Evolutionary conservation across 2,888 invertebrate species (phyloP).

Genomic region (Trissolcus brochymenae): DNA sequence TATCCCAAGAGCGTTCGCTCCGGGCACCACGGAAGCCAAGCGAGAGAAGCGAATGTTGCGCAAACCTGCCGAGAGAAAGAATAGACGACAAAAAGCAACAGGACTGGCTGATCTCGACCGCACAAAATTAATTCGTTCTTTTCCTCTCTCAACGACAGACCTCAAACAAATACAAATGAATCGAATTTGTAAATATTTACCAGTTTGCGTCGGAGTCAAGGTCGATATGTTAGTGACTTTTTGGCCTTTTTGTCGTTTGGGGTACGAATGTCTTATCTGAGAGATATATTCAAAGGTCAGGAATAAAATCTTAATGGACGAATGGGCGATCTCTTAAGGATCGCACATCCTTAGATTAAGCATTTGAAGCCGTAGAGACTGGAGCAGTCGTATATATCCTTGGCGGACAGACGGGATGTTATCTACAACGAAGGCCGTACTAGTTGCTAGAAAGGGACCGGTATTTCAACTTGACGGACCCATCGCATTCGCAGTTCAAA

Average conservation of each 20-base stretch:
- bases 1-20: conserved; percentile 41
- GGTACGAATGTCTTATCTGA: no score
- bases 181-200: no score
- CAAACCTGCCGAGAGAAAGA: no score
- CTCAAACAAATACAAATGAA: no score
- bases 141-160: no score
- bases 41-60: conserved; percentile 27
- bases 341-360: conserved; percentile 27
- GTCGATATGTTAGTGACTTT: no score
- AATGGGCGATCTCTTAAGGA: conserved; percentile 1
- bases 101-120: conserved; percentile 18
- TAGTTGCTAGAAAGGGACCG: conserved; percentile 67
- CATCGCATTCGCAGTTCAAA: conserved; percentile 63
- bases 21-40: conserved; percentile 53
- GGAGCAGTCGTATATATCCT: conserved; percentile 53
- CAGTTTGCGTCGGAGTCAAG: no score
- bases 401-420: conserved; percentile 49
- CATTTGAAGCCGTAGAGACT: conserved; percentile 39
- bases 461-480: conserved; percentile 68
- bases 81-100: neutral
- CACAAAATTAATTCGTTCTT: no score
- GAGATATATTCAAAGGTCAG: no score
- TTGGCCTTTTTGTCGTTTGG: no score
- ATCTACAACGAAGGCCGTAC: conserved; percentile 56
- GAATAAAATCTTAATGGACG: neutral